phyloP scores from a whole-genome alignment of 2,797 vertebrate genomes.

The Mormyrus hasselquistii region DNA sequence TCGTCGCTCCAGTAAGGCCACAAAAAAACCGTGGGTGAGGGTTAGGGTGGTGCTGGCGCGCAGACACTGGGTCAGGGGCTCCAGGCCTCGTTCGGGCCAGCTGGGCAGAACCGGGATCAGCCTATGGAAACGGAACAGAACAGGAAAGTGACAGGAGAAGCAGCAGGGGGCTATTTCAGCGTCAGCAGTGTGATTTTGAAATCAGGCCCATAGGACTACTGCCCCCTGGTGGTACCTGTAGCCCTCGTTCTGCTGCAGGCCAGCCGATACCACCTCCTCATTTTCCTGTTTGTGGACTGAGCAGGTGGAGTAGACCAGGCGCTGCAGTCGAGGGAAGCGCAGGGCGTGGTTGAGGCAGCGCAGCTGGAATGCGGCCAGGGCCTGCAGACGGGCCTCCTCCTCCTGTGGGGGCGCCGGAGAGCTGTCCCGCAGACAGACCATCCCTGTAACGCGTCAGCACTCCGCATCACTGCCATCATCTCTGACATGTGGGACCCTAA shows the following conservation, averaged over 20 bases:
- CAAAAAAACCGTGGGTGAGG: constrained; percentile 82
- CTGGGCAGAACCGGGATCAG: constrained; percentile 64
- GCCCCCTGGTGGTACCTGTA: constrained; percentile 68
- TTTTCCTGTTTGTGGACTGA: constrained; percentile 84
- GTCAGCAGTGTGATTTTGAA: neutral
- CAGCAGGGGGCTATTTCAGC: neutral
- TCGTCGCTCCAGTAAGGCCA: constrained; percentile 73
- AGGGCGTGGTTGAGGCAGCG: constrained; percentile 71
- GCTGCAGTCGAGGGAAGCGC: constrained; percentile 69
- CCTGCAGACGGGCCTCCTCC: constrained; percentile 58
- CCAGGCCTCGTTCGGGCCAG: constrained; percentile 79
- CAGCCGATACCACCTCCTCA: constrained; percentile 70
- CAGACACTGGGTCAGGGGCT: constrained; percentile 72
- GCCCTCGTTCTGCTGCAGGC: constrained; percentile 58
- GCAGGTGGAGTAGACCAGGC: constrained; percentile 87
- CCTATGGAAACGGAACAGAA: constrained; percentile 45
- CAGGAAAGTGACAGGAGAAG: neutral
- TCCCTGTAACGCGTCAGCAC: neutral
- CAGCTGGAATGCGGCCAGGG: constrained; percentile 79
- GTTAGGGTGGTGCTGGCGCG: constrained; percentile 71
- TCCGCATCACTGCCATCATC: neutral
- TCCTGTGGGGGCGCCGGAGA: constrained; percentile 23
- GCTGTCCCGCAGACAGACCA: constrained; percentile 37
- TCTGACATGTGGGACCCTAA: neutral
- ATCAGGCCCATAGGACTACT: neutral